These are phyloP conservation scores for Parthenolecanium corni DNA, from an alignment of 2,888 invertebrate genomes.

Conservation along the genomic window DNA sequence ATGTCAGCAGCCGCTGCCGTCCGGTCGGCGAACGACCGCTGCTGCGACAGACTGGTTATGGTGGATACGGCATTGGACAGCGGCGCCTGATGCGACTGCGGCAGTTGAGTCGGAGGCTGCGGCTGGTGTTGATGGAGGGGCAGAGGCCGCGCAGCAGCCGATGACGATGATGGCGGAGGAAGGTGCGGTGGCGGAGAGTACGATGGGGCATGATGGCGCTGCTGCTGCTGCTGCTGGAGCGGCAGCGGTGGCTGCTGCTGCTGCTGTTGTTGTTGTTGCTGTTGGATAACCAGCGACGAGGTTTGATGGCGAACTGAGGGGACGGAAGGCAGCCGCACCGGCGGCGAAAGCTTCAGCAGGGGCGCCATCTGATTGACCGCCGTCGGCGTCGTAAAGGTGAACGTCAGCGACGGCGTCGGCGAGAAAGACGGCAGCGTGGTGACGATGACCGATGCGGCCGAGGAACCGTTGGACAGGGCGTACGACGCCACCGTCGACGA, in stretches of 20 bases:
- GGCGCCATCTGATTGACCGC: background rate
- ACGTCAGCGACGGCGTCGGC: slow-evolving; percentile 15
- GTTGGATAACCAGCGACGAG: slow-evolving; percentile 9
- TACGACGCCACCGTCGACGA: slow-evolving; percentile 5
- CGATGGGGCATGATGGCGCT: too few species aligned
- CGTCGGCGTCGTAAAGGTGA: slow-evolving; percentile 20
- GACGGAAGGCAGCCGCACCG: background rate
- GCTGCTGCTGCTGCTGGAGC: too few species aligned
- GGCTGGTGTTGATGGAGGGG: background rate
- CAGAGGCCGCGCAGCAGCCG: background rate
- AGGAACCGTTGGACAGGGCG: background rate
- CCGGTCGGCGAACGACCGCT: background rate
- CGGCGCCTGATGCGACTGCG: background rate
- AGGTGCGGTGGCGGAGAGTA: background rate
- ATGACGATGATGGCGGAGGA: slow-evolving; percentile 3
- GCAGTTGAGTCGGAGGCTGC: background rate
- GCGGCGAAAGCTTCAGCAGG: slow-evolving; percentile 12
- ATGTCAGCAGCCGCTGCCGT: background rate
- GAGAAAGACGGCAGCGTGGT: slow-evolving; percentile 19
- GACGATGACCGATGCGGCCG: background rate
- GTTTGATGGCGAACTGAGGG: slow-evolving; percentile 3
- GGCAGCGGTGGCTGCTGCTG: background rate
- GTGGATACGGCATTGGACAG: background rate
- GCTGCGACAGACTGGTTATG: slow-evolving; percentile 1
- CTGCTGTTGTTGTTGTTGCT: background rate